Conservation (phyloP, 2,113 vertebrate species). For the Apodemus speciosus region DNA sequence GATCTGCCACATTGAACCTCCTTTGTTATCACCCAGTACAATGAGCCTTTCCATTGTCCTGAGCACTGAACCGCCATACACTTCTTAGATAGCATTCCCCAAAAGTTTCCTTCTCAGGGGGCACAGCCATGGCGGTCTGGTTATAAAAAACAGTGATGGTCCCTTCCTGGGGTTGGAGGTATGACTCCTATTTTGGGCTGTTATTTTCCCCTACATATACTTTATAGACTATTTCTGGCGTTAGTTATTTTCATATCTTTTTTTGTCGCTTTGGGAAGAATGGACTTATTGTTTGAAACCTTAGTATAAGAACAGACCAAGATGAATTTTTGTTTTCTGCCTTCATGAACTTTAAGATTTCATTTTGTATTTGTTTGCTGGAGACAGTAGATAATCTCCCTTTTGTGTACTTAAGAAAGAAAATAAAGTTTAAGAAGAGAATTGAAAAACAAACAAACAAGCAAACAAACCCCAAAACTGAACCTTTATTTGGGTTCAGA, state of each 20-base stretch:
- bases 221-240: conserved; percentile 39
- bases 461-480: no score
- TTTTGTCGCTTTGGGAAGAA: conserved; percentile 52
- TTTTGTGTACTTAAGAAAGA: conserved; percentile 57
- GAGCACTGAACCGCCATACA: no score
- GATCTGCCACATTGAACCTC: not conserved
- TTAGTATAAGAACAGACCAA: conserved; percentile 49
- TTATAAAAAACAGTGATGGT: conserved; percentile 6
- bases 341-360: conserved; percentile 64
- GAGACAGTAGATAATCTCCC: conserved; percentile 12
- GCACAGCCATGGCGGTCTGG: not conserved
- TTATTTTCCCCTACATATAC: not conserved
- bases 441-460: not conserved
- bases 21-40: not conserved
- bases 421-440: conserved; percentile 61
- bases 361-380: conserved; percentile 66
- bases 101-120: conserved; percentile 4
- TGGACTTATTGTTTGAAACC: conserved; percentile 55
- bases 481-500: conserved; percentile 5
- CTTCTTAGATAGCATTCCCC: not conserved
- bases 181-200: conserved; percentile 19
- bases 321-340: conserved; percentile 51
- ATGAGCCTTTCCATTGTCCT: not conserved
- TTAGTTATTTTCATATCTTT: conserved; percentile 51
- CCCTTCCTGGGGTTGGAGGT: not conserved